Evolutionary conservation across 2,888 invertebrate genomes (phyloP), one percentile per base, ranked within the genome.

Genomic region (Drosophila borborema): DNA sequence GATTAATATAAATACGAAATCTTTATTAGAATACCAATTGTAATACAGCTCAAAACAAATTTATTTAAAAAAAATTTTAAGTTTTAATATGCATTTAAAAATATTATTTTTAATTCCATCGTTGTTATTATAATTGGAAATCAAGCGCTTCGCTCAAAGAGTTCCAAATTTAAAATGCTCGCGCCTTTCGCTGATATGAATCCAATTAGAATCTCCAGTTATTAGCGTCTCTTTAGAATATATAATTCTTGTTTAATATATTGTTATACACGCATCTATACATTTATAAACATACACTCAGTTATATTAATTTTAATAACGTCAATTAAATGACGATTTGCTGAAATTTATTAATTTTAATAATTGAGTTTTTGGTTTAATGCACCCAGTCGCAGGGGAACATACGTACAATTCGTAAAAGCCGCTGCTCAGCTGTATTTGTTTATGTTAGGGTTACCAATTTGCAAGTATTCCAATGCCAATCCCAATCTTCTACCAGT

Each of bases 291-390:
- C 10, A 45, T 1, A 0, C 46, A 23, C 51, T 23, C 45, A 18
- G 36, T 36, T 41, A 43, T 43, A 23, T 54, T 41, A 45, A 60
- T 41, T 36, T 59, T 34, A 63, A 66, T 65, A 40, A 38, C 28
- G 41, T 31, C 64, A 72, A 77, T 80, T 78, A 66, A 72, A 59
- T 20, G 18, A 5, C 65, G 14, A 81, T 81, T 77, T 64, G 45
- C 43, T 66, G 1, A 38, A 64, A 77, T 81, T 73, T 81, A 77
- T 81, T 45, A 64, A 66, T 59, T 69, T 72, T 66, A 64, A 62
- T 69, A 66, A 77, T 55, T 53, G 46, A 14, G 41, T 38, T 49
- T 46, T 53, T 48, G 58, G 79, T 74, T 79, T 74, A 38, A 61
- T 78, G 77, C 59, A 76, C 72, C 40, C 43, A 28, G 43, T 28